Percentiles rank a stretch among this genome's conserved stretches.
Evolutionary conservation across 2,113 vertebrate species (phyloP).

Genomic region (Mesocricetus auratus): DNA sequence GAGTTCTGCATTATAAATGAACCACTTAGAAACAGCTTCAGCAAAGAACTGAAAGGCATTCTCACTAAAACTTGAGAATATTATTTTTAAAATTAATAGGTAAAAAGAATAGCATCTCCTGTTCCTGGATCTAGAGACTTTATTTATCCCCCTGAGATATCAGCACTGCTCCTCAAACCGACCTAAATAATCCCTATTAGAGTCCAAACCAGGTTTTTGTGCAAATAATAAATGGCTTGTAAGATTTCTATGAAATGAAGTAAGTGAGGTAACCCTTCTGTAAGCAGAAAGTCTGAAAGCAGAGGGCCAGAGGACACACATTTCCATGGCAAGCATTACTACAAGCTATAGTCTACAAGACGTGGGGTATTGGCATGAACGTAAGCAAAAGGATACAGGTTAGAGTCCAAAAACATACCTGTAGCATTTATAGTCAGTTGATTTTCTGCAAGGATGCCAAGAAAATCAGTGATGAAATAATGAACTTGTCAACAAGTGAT

Average conservation of each 20-base stretch:
- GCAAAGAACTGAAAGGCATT: neutral
- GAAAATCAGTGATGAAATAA: neutral
- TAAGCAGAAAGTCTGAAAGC: neutral
- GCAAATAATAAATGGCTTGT: neutral
- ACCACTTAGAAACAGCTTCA: neutral
- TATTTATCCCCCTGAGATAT: neutral
- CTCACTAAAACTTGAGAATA: conserved; percentile 1
- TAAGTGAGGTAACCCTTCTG: no score
- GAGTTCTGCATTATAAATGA: neutral
- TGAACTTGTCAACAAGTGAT: neutral
- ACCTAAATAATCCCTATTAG: neutral
- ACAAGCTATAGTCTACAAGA: neutral
- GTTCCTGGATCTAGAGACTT: neutral
- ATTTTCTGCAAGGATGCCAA: neutral
- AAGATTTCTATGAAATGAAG: conserved; percentile 1
- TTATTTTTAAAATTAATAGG: conserved; percentile 24
- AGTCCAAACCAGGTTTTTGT: neutral
- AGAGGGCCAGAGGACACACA: neutral
- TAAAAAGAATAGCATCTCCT: neutral
- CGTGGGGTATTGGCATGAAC: neutral
- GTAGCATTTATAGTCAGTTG: neutral
- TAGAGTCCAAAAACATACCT: neutral
- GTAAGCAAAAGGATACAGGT: neutral
- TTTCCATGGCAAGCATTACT: neutral
- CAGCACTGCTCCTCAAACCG: neutral